phyloP scores from a whole-genome alignment of 1,140 invertebrate genomes.

The Hycleus phaleratus region DNA sequence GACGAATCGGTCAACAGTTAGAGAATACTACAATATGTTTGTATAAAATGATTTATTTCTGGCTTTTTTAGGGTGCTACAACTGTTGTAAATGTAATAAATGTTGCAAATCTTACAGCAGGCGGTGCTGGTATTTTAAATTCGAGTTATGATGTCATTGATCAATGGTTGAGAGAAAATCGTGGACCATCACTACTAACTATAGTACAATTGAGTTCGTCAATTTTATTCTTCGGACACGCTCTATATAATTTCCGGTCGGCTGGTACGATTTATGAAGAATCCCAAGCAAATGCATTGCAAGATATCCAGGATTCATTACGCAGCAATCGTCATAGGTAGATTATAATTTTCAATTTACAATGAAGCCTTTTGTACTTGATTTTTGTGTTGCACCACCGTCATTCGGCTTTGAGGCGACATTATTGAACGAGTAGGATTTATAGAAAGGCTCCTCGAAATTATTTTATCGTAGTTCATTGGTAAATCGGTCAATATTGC shows the following conservation, averaged over 20 bases:
- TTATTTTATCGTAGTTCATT: too few species aligned
- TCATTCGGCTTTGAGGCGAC: too few species aligned
- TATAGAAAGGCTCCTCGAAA: too few species aligned
- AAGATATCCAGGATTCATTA: conserved; percentile 27
- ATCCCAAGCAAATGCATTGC: conserved; percentile 29
- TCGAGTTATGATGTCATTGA: conserved; percentile 29
- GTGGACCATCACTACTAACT: conserved; percentile 25
- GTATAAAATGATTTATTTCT: too few species aligned
- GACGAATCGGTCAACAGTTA: too few species aligned
- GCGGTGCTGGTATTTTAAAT: conserved; percentile 30
- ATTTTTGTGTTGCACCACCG: too few species aligned
- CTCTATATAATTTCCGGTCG: conserved; percentile 36
- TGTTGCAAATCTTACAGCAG: conserved; percentile 25
- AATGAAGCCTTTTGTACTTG: too few species aligned
- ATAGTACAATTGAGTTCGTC: conserved; percentile 40
- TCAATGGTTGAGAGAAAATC: conserved; percentile 24
- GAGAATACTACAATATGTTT: too few species aligned
- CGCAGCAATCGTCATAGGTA: conserved; percentile 34
- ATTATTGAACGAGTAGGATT: too few species aligned
- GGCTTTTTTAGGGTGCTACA: conserved; percentile 17
- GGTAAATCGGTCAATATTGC: too few species aligned
- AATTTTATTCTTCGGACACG: conserved; percentile 39
- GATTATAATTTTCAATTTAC: too few species aligned
- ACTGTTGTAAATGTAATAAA: conserved; percentile 28
- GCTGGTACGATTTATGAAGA: conserved; percentile 37